Base-by-base conservation (phyloP, 2,888 invertebrate genomes). In the Acanthosepion esculentum region DNA sequence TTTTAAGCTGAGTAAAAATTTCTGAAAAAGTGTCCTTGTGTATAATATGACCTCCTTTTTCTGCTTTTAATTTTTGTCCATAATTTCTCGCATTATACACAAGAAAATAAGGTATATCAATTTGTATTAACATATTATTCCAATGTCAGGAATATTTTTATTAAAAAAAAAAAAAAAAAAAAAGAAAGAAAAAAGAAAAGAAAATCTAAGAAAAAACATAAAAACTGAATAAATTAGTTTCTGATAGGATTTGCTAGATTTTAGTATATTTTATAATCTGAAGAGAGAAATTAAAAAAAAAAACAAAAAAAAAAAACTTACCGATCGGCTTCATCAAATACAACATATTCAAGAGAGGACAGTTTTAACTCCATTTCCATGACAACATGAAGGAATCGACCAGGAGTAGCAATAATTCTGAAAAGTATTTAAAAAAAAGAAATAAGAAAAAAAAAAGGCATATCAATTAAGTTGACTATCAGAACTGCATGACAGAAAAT, bases 261-360 rank as follows among this genome's bases (percentile, higher is more conserved):
- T 78, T 7, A 33, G 5, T n/a, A 33, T n/a, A 78, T 78, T 78
- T n/a, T 33, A 78, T 12, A 78, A 78, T 78, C 18, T n/a, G n/a
- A 33, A n/a, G n/a, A n/a, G n/a, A 78, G 33, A 78, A 15, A 2
- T 33, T 15, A 33, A 78, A 78, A 78, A 33, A 33, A 78, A 78
- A 78, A 29, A n/a, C 0, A 78, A 78, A 10, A 78, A 78, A 78
- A 78, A 78, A 7, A 78, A 29, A 94, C 95, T 95, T 95, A 98
- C 97, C 98, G 98, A 97, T 99, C 99, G 20, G 99, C 99, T 98
- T 99, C 99, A 97, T 99, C 99, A 97, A 99, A 99, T 0, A 99
- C 99, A 64, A 99, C 98, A 97, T 99, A 98, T 97, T 99, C 98
- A 94, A 99, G 98, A 94, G 98, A 98, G 96, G 98, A 98, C 93